Evolutionary conservation across 2,888 invertebrate genomes (phyloP).

Genomic region (Linnaemya vulpina): DNA sequence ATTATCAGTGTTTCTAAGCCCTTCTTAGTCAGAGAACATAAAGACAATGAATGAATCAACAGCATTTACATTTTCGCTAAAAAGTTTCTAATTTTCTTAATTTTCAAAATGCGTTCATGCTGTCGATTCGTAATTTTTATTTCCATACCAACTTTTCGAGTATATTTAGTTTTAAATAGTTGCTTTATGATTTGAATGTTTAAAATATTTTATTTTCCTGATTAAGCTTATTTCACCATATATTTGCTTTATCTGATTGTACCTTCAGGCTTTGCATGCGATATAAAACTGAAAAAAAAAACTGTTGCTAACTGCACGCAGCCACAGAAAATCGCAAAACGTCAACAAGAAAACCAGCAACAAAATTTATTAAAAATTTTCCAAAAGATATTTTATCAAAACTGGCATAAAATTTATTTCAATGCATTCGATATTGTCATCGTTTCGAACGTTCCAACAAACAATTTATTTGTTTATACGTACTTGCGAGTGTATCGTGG

Average conservation of each 20-base stretch:
- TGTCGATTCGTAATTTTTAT: too few relatives aligned
- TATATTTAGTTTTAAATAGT: too few relatives aligned
- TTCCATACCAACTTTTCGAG: too few relatives aligned
- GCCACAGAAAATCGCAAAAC: conserved; percentile 26
- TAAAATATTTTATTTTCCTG: too few relatives aligned
- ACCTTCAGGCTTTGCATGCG: background rate
- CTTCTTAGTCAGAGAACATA: too few relatives aligned
- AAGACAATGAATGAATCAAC: too few relatives aligned
- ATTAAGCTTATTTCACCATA: background rate
- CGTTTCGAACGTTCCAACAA: conserved; percentile 27
- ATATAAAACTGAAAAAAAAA: background rate
- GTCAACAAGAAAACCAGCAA: conserved; percentile 19
- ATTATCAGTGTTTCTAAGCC: too few relatives aligned
- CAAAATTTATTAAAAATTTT: conserved; percentile 42
- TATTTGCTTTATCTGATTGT: background rate
- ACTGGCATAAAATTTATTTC: conserved; percentile 56
- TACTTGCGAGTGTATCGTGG: background rate
- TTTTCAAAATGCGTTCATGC: background rate
- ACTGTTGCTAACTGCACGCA: conserved; percentile 54
- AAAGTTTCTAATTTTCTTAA: too few relatives aligned
- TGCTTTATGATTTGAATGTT: too few relatives aligned
- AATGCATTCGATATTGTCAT: conserved; percentile 58
- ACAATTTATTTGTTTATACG: conserved; percentile 37
- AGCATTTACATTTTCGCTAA: too few relatives aligned
- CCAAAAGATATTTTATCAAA: conserved; percentile 63